Conservation (phyloP, 2,888 invertebrate species). For the Charanyca ferruginea region DNA sequence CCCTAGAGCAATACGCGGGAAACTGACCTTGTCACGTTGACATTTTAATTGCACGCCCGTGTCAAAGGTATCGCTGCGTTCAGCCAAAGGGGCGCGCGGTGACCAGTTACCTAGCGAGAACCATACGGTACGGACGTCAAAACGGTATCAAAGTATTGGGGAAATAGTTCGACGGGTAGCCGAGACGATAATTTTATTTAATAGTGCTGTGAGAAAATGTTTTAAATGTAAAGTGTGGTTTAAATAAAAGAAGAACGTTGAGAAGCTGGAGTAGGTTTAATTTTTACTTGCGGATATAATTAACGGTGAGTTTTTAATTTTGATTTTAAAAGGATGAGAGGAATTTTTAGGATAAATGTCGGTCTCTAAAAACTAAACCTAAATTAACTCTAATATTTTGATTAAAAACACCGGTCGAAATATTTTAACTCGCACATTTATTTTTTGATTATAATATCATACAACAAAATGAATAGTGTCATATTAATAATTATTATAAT, state of each 20-base stretch:
- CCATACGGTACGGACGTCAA: conserved; percentile 29
- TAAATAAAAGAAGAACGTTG: not conserved
- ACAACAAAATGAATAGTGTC: conserved; percentile 16
- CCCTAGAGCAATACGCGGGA: conserved; percentile 54
- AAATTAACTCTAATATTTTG: not conserved
- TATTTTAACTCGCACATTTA: not conserved
- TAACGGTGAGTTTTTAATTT: conserved; percentile 35
- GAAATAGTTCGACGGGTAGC: conserved; percentile 39
- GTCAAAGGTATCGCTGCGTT: conserved; percentile 65
- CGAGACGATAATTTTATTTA: conserved; percentile 3
- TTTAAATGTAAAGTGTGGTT: conserved; percentile 31
- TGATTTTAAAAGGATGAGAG: not conserved
- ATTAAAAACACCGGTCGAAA: not conserved
- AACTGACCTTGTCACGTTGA: conserved; percentile 65
- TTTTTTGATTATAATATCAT: not conserved
- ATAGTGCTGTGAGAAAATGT: conserved; percentile 53
- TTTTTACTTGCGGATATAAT: conserved; percentile 8
- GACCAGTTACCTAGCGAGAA: conserved; percentile 45
- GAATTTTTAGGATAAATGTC: not conserved
- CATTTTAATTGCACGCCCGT: conserved; percentile 61
- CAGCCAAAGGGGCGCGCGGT: conserved; percentile 43
- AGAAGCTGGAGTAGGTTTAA: not conserved
- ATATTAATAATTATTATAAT: conserved; percentile 24
- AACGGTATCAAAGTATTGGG: not conserved
- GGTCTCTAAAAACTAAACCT: not conserved